Evolutionary conservation across 1,140 invertebrate genomes (phyloP).

Genomic region (Anthonomus grandis): DNA sequence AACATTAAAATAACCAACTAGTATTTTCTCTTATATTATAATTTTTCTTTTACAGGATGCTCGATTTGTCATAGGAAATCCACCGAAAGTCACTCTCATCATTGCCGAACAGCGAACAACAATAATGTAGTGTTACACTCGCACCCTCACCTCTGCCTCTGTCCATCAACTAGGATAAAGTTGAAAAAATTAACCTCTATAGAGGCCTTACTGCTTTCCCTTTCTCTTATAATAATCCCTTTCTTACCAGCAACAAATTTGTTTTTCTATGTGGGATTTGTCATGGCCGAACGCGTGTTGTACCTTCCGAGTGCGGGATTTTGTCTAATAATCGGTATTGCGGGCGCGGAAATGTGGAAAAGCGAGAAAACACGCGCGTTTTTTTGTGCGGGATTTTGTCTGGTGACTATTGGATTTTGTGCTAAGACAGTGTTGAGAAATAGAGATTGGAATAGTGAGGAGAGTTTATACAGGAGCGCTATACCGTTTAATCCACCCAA

Average conservation of each 20-base stretch:
- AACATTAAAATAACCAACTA: too few relatives aligned
- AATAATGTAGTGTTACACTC: conserved; percentile 49
- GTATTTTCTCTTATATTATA: too few relatives aligned
- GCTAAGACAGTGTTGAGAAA: conserved; percentile 79
- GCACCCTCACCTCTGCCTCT: conserved; percentile 24
- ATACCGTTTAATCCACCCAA: conserved; percentile 94
- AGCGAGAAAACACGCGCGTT: conserved; percentile 47
- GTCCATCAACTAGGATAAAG: conserved; percentile 22
- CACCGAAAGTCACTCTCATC: conserved; percentile 54
- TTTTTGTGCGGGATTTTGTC: conserved; percentile 53
- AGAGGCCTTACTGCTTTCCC: conserved; percentile 55
- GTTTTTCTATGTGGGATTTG: conserved; percentile 95
- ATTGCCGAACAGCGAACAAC: conserved; percentile 57
- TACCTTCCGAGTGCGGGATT: conserved; percentile 95
- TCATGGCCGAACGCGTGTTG: conserved; percentile 91
- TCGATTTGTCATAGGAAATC: conserved; percentile 54
- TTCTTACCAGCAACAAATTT: conserved; percentile 92
- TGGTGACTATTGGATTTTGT: conserved; percentile 68
- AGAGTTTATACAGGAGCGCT: conserved; percentile 88
- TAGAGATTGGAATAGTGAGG: conserved; percentile 88
- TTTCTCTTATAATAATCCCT: conserved; percentile 80
- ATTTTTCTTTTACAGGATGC: conserved; percentile 41
- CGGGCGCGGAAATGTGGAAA: conserved; percentile 56
- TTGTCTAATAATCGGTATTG: conserved; percentile 82
- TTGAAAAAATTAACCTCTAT: conserved; percentile 42